phyloP scores from a whole-genome alignment of 1,140 invertebrate genomes.

The Bombyx mandarina region DNA sequence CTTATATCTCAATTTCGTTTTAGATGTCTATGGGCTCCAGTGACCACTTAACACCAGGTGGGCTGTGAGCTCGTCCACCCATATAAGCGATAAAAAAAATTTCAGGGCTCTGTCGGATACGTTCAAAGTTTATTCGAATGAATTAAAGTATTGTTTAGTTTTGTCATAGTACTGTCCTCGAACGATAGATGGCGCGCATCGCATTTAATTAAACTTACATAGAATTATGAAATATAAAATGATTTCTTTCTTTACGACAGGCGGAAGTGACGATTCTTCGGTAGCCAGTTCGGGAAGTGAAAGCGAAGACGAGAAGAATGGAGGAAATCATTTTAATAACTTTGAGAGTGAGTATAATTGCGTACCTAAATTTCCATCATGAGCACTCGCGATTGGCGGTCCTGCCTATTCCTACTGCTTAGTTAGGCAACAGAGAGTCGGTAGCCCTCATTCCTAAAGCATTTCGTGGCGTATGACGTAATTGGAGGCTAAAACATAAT shows the following conservation, averaged over 20 bases:
- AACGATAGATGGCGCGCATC: background rate
- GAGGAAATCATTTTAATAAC: constrained; percentile 7
- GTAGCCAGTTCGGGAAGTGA: constrained; percentile 38
- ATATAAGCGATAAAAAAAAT: background rate
- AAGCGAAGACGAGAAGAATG: constrained; percentile 42
- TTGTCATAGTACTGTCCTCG: background rate
- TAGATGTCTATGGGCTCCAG: too few species aligned
- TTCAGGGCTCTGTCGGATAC: background rate
- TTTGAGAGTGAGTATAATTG: constrained; percentile 13
- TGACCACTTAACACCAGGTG: too few species aligned
- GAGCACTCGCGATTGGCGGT: background rate
- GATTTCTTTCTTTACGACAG: constrained; percentile 11
- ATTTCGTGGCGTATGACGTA: too few species aligned
- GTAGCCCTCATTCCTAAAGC: too few species aligned
- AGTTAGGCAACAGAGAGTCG: background rate
- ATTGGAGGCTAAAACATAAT: too few species aligned
- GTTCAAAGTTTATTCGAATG: background rate
- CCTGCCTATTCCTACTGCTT: background rate
- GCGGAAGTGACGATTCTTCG: constrained; percentile 41
- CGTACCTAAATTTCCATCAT: background rate
- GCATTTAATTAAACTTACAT: background rate
- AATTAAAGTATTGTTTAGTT: background rate
- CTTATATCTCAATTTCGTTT: too few species aligned
- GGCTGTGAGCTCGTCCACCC: too few species aligned
- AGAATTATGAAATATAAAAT: background rate